Conservation (phyloP, 2,113 vertebrate species). For the Scophthalmus maximus region DNA sequence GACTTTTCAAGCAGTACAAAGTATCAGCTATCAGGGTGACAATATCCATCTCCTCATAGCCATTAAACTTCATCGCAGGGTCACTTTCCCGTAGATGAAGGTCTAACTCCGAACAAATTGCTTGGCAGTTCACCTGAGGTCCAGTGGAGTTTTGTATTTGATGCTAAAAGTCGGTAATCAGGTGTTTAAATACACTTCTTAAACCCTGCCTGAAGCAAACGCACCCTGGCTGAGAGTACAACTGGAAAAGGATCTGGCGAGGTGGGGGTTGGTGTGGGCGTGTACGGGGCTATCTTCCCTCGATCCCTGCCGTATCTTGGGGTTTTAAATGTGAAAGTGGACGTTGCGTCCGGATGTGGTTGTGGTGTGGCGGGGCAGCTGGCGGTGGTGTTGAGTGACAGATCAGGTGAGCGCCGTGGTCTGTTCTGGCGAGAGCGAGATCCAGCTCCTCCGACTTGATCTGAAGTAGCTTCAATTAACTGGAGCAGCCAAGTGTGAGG, state of each 20-base stretch:
- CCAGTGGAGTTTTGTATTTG: not conserved
- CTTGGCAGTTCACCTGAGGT: conserved; percentile 3
- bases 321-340: not conserved
- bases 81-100: conserved; percentile 18
- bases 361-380: conserved; percentile 21
- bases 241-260: not conserved
- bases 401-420: conserved; percentile 62
- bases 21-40: conserved; percentile 16
- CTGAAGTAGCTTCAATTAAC: conserved; percentile 77
- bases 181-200: not conserved
- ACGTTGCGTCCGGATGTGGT: not conserved
- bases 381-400: conserved; percentile 49
- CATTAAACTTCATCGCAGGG: conserved; percentile 18
- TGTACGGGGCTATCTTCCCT: not conserved
- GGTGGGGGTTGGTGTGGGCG: not conserved
- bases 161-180: no score
- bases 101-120: conserved; percentile 8
- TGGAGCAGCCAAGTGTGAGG: conserved; percentile 72
- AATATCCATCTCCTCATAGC: conserved; percentile 21
- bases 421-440: conserved; percentile 56
- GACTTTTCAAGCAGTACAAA: conserved; percentile 23
- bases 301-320: conserved; percentile 1
- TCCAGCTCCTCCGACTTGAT: conserved; percentile 66
- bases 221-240: not conserved
- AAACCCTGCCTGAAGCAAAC: not conserved